Percentiles rank a stretch among this genome's conserved stretches.
Conservation (phyloP, 1,140 invertebrate species). For the Hypothenemus hampei region DNA sequence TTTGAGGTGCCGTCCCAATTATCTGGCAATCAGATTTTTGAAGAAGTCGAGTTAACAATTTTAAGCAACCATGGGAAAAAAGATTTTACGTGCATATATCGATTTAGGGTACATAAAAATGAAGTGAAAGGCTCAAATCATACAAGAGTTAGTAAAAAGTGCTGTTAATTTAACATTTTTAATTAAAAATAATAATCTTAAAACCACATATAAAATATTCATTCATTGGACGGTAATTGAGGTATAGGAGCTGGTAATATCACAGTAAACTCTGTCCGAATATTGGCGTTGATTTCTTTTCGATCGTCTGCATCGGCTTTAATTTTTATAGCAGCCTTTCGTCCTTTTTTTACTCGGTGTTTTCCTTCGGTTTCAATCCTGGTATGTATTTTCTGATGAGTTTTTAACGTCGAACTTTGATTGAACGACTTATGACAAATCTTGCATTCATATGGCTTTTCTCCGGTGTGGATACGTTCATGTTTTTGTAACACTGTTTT, state of each 20-base stretch:
- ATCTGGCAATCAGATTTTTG: conserved; percentile 20
- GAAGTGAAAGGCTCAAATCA: background rate
- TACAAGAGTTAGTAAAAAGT: background rate
- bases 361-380: background rate
- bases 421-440: conserved; percentile 39
- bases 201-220: no score
- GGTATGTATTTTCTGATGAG: conserved; percentile 2
- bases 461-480: conserved; percentile 31
- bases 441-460: conserved; percentile 31
- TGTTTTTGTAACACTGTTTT: conserved; percentile 39
- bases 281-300: conserved; percentile 2
- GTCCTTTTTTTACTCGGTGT: background rate
- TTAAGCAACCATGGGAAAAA: conserved; percentile 31
- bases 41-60: conserved; percentile 26
- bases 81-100: conserved; percentile 32
- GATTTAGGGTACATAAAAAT: conserved; percentile 30
- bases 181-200: no score
- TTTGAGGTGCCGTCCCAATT: conserved; percentile 19
- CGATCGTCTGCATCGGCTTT: conserved; percentile 12
- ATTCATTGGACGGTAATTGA: no score
- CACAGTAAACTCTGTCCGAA: conserved; percentile 21
- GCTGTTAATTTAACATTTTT: conserved; percentile 7
- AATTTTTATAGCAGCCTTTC: conserved; percentile 3
- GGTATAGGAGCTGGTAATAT: conserved; percentile 24
- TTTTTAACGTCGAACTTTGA: conserved; percentile 29